Conservation (phyloP, 2,113 vertebrate species). For the Opisthocomus hoazin region DNA sequence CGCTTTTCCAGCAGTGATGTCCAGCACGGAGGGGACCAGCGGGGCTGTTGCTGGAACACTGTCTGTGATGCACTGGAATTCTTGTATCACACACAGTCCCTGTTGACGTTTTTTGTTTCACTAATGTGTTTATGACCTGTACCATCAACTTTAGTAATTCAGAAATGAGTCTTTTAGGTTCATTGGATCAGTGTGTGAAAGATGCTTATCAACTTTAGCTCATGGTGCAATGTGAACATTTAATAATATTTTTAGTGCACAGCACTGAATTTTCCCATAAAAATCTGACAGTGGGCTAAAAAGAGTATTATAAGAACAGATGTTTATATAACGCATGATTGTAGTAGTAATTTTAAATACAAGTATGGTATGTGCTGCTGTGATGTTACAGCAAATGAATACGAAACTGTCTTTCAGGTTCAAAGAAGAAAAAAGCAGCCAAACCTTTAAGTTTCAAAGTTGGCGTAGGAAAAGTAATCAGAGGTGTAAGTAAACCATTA, state of each 20-base stretch:
- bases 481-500: conserved; percentile 80
- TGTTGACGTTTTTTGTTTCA: fast-evolving
- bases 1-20: background rate
- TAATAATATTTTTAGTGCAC: background rate
- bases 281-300: background rate
- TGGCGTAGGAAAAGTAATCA: conserved; percentile 90
- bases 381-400: background rate
- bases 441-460: conserved; percentile 96
- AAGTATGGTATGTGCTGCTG: background rate
- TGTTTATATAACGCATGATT: fast-evolving
- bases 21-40: background rate
- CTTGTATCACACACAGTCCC: fast-evolving
- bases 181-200: too few relatives aligned
- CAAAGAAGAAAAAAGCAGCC: conserved; percentile 91
- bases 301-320: background rate
- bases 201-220: background rate
- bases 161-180: background rate
- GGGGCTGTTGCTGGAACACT: background rate
- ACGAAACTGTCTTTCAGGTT: conserved; percentile 71
- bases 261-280: background rate
- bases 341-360: background rate
- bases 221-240: background rate
- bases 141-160: fast-evolving
- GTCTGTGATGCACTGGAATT: fast-evolving
- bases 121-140: fast-evolving